Evolutionary conservation across 2,888 invertebrate genomes (phyloP).

Genomic region (Deilephila porcellus): DNA sequence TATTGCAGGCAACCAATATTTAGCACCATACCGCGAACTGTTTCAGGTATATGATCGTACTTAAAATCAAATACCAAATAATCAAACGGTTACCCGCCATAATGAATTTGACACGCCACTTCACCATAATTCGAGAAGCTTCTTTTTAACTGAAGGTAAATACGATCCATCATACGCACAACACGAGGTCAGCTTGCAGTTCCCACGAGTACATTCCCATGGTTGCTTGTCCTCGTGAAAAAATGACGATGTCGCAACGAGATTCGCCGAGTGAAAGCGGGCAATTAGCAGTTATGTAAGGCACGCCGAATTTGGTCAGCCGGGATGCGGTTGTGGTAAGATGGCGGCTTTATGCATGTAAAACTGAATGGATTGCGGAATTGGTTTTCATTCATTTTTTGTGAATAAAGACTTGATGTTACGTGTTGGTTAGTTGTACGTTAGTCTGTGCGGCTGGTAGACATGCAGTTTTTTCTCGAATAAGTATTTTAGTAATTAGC

Average conservation of each 20-base stretch:
- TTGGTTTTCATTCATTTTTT: not conserved
- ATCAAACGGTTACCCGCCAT: not conserved
- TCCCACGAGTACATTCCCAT: slow-evolving; percentile 40
- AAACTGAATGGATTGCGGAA: slow-evolving; percentile 9
- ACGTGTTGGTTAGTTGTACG: too few relatives aligned
- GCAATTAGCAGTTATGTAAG: slow-evolving; percentile 42
- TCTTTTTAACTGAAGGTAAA: slow-evolving; percentile 2
- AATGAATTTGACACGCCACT: not conserved
- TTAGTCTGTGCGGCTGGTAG: too few relatives aligned
- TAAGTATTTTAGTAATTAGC: too few relatives aligned
- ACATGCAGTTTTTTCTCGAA: too few relatives aligned
- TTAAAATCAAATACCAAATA: not conserved
- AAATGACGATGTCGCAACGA: slow-evolving; percentile 40
- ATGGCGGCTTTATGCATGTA: not conserved
- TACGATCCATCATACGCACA: slow-evolving; percentile 13
- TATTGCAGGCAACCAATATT: too few relatives aligned
- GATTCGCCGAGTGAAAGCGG: slow-evolving; percentile 42
- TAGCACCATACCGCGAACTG: too few relatives aligned
- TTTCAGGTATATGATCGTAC: not conserved
- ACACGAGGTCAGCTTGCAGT: slow-evolving; percentile 17
- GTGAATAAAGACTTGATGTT: too few relatives aligned
- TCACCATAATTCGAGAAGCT: not conserved
- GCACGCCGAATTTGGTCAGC: slow-evolving; percentile 28
- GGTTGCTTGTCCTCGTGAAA: slow-evolving; percentile 44
- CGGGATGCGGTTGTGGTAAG: slow-evolving; percentile 7